Evolutionary conservation across 2,113 vertebrate species (phyloP), one percentile per base, ranked within the genome.

Genomic region (Mustela lutreola): DNA sequence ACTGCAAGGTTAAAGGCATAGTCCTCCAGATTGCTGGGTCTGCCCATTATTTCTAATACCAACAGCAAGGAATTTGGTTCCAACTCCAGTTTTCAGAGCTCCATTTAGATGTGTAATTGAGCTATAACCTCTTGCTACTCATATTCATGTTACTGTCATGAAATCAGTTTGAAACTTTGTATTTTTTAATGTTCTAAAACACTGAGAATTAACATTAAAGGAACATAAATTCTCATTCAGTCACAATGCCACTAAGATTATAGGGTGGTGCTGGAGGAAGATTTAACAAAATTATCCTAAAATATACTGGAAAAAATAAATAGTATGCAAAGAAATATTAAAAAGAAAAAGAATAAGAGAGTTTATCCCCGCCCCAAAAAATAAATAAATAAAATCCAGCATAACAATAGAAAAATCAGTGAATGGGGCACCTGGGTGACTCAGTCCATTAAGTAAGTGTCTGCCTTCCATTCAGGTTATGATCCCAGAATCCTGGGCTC

Each of bases 141-240:
- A 67, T 80, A 7, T 62, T 63, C 39, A 91, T 67, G 4, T 70
- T 81, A 70, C 85, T 56, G 63, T 75, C 45, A 93, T 92, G 53
- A 95, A 92, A 85, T 84, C 58, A 89, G 80, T 80, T 81, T 89
- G 39, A 97, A 96, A 22, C 26, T 71, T 89, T 48, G n/a, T 1
- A 39, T n/a, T 80, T 73, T 93, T 76, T 70, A 89, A 58, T 76
- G 31, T 76, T 89, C 12, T 71, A 58, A 21, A 89, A 92, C 4
- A 73, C 2, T 80, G 39, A 85, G 9, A 9, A 91, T 91, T 26
- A 63, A 82, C 94, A 81, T 75, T 91, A 88, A 7, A 79, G 76
- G 33, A 70, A 50, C 5, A 24, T 45, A 89, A 95, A 11, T 53
- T 89, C 58, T 81, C 15, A 42, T 65, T 91, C 73, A 95, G 31